Percentiles rank a stretch among this genome's conserved stretches.
Conservation (phyloP, 1,140 invertebrate species). For the Marisa cornuarietis region DNA sequence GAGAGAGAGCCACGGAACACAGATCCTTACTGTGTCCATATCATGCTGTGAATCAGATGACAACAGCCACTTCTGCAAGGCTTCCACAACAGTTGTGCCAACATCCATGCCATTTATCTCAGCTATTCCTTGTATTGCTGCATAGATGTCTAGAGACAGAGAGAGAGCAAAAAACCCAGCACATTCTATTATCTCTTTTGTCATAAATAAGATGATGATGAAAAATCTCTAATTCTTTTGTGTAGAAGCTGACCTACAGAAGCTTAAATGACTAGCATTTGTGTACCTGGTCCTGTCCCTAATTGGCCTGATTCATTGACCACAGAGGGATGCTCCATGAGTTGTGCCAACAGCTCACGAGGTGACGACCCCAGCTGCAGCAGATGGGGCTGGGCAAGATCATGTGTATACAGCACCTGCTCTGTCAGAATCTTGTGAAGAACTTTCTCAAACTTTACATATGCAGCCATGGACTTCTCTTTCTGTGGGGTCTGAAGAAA, state of each 20-base stretch:
- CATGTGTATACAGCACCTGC: slow-evolving; percentile 44
- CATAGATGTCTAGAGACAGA: slow-evolving; percentile 50
- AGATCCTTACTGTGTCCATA: slow-evolving; percentile 44
- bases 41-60: slow-evolving; percentile 36
- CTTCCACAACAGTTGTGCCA: slow-evolving; percentile 28
- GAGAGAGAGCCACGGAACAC: background rate
- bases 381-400: slow-evolving; percentile 43
- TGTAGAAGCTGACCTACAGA: background rate
- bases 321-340: slow-evolving; percentile 46
- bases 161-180: slow-evolving; percentile 5
- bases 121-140: slow-evolving; percentile 44
- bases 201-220: slow-evolving; percentile 1
- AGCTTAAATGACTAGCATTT: no score
- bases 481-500: slow-evolving; percentile 34
- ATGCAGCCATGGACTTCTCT: slow-evolving; percentile 47
- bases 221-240: background rate
- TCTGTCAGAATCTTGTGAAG: slow-evolving; percentile 48
- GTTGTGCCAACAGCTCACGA: slow-evolving; percentile 41
- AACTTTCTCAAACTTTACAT: slow-evolving; percentile 44
- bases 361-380: slow-evolving; percentile 40
- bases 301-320: background rate
- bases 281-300: background rate
- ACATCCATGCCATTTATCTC: slow-evolving; percentile 44
- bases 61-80: slow-evolving; percentile 51
- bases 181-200: background rate